These are phyloP conservation scores for Caenorhabditis angaria DNA, from an alignment of 2,888 invertebrate species.

Conservation along the genomic window DNA sequence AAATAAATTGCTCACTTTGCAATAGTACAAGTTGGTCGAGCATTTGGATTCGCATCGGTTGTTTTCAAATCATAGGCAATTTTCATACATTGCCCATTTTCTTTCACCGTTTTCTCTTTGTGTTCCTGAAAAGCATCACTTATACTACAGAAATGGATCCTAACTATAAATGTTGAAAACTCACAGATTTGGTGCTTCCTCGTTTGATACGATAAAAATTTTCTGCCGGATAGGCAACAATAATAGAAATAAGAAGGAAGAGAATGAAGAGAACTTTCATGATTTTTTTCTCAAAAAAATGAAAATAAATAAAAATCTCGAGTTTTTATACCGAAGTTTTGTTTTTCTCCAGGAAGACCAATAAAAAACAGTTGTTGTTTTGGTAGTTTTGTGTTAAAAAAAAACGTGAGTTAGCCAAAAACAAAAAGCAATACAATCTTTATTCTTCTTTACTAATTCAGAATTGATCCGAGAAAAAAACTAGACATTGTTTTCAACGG, in stretches of 20 bases:
- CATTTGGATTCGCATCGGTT: slow-evolving; percentile 7
- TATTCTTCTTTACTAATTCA: not conserved
- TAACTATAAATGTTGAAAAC: not conserved
- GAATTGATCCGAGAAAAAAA: not conserved
- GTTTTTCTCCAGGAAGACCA: not conserved
- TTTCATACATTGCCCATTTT: slow-evolving; percentile 3
- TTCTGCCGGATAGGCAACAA: not conserved
- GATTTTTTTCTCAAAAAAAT: slow-evolving; percentile 9
- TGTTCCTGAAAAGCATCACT: not conserved
- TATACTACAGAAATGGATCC: no score
- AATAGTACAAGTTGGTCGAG: not conserved
- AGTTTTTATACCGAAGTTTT: not conserved
- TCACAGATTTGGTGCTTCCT: not conserved
- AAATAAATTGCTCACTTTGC: not conserved
- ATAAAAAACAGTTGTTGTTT: not conserved
- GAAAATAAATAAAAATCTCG: not conserved
- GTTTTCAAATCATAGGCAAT: not conserved
- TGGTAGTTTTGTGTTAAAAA: not conserved
- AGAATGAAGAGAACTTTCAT: not conserved
- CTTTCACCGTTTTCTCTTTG: not conserved
- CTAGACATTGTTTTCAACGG: not conserved
- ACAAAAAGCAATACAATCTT: no score
- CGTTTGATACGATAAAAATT: not conserved
- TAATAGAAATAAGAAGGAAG: not conserved
- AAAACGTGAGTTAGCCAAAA: no score